phyloP scores from a whole-genome alignment of 2,797 vertebrate genomes.

The Sebastes wilsoni region DNA sequence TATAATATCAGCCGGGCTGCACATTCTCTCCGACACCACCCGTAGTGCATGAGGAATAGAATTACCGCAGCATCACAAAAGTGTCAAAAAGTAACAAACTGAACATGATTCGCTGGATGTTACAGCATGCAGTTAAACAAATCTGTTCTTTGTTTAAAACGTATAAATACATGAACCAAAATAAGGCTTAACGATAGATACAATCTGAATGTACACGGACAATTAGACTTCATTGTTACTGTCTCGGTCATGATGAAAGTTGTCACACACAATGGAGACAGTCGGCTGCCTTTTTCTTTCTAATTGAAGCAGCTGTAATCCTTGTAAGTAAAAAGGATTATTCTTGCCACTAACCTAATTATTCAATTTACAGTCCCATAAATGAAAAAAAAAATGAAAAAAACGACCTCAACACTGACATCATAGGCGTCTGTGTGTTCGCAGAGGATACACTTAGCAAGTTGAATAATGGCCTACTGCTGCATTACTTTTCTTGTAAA shows the following conservation, averaged over 20 bases:
- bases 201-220: neutral
- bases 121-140: neutral
- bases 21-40: neutral
- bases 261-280: constrained; percentile 3
- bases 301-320: constrained; percentile 37
- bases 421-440: neutral
- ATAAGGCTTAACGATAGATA: neutral
- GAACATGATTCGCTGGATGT: neutral
- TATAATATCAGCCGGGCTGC: neutral
- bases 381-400: constrained; percentile 28
- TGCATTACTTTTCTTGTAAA: constrained; percentile 10
- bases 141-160: neutral
- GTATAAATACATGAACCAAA: neutral
- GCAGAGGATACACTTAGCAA: neutral
- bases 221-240: neutral
- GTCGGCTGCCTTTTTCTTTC: constrained; percentile 15
- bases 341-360: constrained; percentile 36
- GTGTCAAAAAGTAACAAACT: neutral
- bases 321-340: constrained; percentile 47
- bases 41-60: neutral
- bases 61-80: neutral
- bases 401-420: neutral
- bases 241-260: constrained; percentile 2
- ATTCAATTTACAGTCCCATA: constrained; percentile 34
- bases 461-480: constrained; percentile 8